A percentile compares a stretch with the other conserved stretches of the same genome.
Conservation (phyloP, 2,888 invertebrate genomes). For the Griposia aprilina region DNA sequence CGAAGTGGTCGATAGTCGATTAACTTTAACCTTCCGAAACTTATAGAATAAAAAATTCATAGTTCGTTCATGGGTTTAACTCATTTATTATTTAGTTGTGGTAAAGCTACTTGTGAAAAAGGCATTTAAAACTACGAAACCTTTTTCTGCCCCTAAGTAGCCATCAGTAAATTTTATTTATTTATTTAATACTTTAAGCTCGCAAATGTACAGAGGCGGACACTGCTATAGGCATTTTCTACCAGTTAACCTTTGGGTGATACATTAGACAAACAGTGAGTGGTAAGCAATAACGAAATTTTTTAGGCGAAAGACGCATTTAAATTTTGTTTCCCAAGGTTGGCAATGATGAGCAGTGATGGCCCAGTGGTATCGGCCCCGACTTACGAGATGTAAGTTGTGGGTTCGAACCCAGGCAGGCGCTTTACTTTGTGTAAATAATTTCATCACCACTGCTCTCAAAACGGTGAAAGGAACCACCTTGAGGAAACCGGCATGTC, state of each 20-base stretch:
- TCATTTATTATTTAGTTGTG: conserved; percentile 32
- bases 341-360: no score
- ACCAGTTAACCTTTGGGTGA: neutral
- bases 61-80: neutral
- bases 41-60: conserved; percentile 20
- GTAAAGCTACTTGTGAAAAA: neutral
- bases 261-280: neutral
- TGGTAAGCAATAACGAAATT: neutral
- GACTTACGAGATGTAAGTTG: no score
- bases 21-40: neutral
- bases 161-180: neutral
- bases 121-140: neutral
- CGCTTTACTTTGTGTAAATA: no score
- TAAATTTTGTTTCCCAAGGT: neutral
- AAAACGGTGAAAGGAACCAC: no score
- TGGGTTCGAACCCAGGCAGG: no score
- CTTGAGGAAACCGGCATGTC: no score
- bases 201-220: neutral
- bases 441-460: no score
- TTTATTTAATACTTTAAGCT: neutral
- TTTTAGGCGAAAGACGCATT: neutral
- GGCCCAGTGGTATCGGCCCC: no score
- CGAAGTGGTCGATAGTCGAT: neutral
- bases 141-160: neutral
- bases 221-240: neutral